These are phyloP conservation scores for Andrena marginata DNA, from an alignment of 2,888 invertebrate genomes.

Conservation along the genomic window DNA sequence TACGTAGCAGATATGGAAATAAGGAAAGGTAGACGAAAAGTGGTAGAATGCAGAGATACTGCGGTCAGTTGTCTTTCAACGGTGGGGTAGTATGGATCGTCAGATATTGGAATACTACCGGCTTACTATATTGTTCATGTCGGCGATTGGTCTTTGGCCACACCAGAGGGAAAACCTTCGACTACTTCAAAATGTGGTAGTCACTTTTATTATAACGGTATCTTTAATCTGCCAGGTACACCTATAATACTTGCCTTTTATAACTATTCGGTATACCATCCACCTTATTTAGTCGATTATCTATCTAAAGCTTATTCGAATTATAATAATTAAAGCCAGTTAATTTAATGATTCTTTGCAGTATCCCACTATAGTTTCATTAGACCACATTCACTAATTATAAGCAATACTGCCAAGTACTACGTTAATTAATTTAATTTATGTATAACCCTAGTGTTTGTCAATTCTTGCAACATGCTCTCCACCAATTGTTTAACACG, in stretches of 20 bases:
- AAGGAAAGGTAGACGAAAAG: neutral
- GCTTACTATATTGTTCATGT: neutral
- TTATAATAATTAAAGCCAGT: neutral
- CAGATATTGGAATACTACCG: neutral
- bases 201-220: neutral
- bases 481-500: too few species aligned
- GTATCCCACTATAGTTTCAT: too few species aligned
- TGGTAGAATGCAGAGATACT: too few species aligned
- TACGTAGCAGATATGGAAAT: neutral
- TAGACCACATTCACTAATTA: too few species aligned
- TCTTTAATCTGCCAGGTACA: neutral
- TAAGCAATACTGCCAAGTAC: too few species aligned
- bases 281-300: neutral
- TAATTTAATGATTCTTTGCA: too few species aligned
- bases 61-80: slow-evolving; percentile 4
- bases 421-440: too few species aligned
- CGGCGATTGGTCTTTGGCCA: slow-evolving; percentile 20
- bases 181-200: neutral
- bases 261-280: too few species aligned
- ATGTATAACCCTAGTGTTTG: too few species aligned
- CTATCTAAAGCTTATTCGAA: neutral
- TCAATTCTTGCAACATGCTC: too few species aligned
- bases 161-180: neutral
- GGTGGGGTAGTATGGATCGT: neutral
- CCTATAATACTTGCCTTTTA: neutral